Conservation (phyloP, 2,888 invertebrate genomes). For the Drosophila macrospina region DNA sequence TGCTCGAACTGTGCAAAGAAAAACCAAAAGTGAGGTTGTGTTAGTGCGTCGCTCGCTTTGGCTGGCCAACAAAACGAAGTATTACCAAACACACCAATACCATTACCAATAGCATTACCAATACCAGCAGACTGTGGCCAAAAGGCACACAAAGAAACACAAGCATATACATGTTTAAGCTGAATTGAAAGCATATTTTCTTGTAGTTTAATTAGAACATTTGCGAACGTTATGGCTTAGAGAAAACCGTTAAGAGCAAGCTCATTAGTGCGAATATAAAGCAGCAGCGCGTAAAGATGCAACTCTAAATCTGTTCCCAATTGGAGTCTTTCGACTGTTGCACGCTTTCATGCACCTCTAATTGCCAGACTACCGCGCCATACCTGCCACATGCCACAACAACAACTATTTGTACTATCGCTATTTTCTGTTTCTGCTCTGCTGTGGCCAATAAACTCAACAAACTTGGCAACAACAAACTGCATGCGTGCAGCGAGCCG, state of each 20-base stretch:
- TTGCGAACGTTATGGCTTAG: constrained; percentile 29
- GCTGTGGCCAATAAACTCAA: constrained; percentile 77
- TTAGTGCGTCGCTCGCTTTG: constrained; percentile 57
- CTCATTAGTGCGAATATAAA: constrained; percentile 56
- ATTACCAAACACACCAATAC: constrained; percentile 70
- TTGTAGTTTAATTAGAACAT: constrained; percentile 58
- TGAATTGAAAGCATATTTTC: constrained; percentile 31
- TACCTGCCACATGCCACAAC: constrained; percentile 20
- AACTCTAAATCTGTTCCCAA: constrained; percentile 28
- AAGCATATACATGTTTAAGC: constrained; percentile 15
- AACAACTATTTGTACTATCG: constrained; percentile 39
- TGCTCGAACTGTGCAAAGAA: constrained; percentile 6
- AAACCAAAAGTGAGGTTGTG: constrained; percentile 76
- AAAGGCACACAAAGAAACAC: constrained; percentile 43
- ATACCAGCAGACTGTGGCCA: constrained; percentile 25
- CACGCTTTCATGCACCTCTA: constrained; percentile 76
- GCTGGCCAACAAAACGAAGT: constrained; percentile 56
- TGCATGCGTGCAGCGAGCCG: constrained; percentile 74
- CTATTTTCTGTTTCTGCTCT: constrained; percentile 38
- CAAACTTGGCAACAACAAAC: constrained; percentile 66
- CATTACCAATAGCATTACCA: constrained; percentile 15
- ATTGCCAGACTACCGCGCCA: constrained; percentile 41
- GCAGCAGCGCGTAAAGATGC: constrained; percentile 66
- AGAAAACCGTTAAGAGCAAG: constrained; percentile 43
- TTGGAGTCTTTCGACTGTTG: constrained; percentile 38